Percentiles rank a stretch among this genome's conserved stretches.
Evolutionary conservation across 2,113 vertebrate species (phyloP).

Genomic region (Hypocryptadius cinnamomeus): DNA sequence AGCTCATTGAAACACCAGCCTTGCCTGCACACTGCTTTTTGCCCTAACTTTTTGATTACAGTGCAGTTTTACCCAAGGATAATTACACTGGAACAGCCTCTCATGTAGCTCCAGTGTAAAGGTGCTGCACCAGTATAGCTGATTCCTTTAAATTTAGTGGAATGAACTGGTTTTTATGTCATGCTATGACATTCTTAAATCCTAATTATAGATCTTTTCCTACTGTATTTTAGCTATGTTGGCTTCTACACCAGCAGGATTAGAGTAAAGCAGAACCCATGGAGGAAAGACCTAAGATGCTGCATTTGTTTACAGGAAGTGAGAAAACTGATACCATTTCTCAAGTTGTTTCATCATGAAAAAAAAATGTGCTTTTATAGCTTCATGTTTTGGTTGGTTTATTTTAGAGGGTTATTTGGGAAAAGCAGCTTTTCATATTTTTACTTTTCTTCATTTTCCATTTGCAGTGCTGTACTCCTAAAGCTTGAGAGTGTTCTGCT

Average conservation of each 20-base stretch:
- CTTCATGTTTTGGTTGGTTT: neutral
- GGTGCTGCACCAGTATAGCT: neutral
- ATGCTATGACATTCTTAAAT: neutral
- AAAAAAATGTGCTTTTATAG: neutral
- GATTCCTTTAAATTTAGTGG: neutral
- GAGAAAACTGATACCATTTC: neutral
- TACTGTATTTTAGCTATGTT: neutral
- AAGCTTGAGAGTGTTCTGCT: neutral
- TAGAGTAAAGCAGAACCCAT: neutral
- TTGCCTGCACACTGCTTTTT: constrained; percentile 16
- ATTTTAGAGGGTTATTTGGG: neutral
- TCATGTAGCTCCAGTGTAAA: neutral
- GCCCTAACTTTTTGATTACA: constrained; percentile 28
- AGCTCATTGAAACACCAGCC: constrained; percentile 22
- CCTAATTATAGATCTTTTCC: neutral
- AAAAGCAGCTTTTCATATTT: neutral
- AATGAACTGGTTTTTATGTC: neutral
- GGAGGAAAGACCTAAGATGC: neutral
- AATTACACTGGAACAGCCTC: neutral
- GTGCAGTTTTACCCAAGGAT: neutral
- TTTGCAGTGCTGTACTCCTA: neutral
- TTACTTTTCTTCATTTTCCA: neutral
- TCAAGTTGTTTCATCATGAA: neutral
- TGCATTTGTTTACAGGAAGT: neutral
- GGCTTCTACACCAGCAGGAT: neutral